Conservation (phyloP, 1,140 invertebrate species). For the Delia radicum region DNA sequence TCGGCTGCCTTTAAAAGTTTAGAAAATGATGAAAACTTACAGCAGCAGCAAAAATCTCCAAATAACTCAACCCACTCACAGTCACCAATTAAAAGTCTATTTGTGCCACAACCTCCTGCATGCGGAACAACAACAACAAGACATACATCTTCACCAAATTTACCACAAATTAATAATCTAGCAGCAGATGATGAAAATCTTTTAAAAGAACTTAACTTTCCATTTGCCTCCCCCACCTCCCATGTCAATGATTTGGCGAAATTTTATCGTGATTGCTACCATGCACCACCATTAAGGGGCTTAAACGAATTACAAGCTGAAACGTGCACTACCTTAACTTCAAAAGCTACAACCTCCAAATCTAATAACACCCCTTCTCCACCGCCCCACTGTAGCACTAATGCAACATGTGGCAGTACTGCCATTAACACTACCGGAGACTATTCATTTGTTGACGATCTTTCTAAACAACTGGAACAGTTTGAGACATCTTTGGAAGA, state of each 20-base stretch:
- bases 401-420: too few species aligned
- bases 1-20: constrained; percentile 48
- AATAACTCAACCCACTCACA: constrained; percentile 30
- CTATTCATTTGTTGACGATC: constrained; percentile 65
- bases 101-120: constrained; percentile 41
- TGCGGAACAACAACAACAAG: neutral
- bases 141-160: constrained; percentile 27
- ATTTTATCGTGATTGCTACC: constrained; percentile 78
- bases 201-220: constrained; percentile 57
- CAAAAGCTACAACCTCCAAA: constrained; percentile 51
- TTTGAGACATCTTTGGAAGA: constrained; percentile 74
- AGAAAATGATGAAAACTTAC: constrained; percentile 35
- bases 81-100: constrained; percentile 47
- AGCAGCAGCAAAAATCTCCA: neutral
- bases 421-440: constrained; percentile 28
- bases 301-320: constrained; percentile 61
- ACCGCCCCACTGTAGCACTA: too few species aligned
- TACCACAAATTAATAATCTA: constrained; percentile 29
- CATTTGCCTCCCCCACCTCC: constrained; percentile 61
- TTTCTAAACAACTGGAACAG: constrained; percentile 70
- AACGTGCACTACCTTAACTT: constrained; percentile 17
- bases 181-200: constrained; percentile 45
- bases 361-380: neutral
- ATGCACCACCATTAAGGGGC: constrained; percentile 67
- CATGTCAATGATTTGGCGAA: constrained; percentile 67